Conservation (phyloP, 2,113 vertebrate genomes). For the Sinocyclocheilus anshuiensis region DNA sequence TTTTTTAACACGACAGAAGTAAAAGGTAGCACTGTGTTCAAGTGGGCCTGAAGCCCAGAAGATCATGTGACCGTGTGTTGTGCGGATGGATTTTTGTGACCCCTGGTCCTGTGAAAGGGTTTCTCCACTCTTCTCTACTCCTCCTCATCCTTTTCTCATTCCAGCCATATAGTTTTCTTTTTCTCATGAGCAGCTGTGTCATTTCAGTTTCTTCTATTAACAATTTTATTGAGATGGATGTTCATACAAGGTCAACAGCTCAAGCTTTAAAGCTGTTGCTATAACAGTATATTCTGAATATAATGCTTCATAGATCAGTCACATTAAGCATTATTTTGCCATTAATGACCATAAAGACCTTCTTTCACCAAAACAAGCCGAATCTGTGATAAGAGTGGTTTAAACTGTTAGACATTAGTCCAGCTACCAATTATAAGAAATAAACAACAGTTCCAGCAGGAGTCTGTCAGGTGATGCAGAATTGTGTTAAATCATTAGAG, state of each 20-base stretch:
- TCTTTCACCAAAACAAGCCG: not conserved
- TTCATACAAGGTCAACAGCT: not conserved
- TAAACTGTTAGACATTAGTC: not conserved
- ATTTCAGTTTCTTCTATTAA: conserved; percentile 15
- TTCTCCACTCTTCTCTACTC: conserved; percentile 38
- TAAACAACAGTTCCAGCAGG: not conserved
- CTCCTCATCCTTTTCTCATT: conserved; percentile 22
- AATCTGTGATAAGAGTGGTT: not conserved
- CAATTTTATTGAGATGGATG: conserved; percentile 28
- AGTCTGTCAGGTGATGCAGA: conserved; percentile 20
- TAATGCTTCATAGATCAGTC: not conserved
- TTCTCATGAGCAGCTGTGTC: conserved; percentile 3
- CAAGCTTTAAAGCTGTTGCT: not conserved
- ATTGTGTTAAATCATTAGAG: conserved; percentile 34
- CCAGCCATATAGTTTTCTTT: not conserved
- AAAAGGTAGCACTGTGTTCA: conserved; percentile 30
- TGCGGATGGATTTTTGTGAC: conserved; percentile 51
- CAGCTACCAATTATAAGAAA: not conserved
- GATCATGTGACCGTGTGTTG: conserved; percentile 60
- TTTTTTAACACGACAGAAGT: not conserved
- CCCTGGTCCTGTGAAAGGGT: conserved; percentile 53
- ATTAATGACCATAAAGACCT: not conserved
- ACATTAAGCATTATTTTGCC: not conserved
- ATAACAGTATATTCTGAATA: not conserved
- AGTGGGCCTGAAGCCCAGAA: conserved; percentile 54